Evolutionary conservation across 2,888 invertebrate genomes (phyloP), one percentile per base, ranked within the genome.

Genomic region (Apodemia duryi): DNA sequence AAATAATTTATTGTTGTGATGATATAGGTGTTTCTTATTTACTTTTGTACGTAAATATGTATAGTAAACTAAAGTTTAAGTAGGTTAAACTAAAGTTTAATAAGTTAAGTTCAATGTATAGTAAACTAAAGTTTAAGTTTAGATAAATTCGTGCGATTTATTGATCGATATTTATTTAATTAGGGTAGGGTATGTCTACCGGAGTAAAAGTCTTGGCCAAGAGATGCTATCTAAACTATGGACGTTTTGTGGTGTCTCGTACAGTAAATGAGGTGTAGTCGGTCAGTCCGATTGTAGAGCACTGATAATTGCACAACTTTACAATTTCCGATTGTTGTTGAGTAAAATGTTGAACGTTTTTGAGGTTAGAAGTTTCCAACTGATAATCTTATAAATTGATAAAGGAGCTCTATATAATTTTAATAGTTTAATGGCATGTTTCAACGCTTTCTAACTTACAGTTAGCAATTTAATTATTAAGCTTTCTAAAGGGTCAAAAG

Each of bases 201-300:
- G n/a, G 21, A 29, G 35, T 54, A n/a, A 38, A 61, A 35, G 28
- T 11, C 32, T 41, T 13, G 21, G 6, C 21, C n/a, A 60, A 62
- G 38, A 64, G 86, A 85, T 85, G 76, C 71, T 80, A 85, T 87
- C 88, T 75, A 74, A 80, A 77, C 77, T 79, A 79, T 82, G 81
- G 79, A 78, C 77, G 73, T 74, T 74, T 73, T 76, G 46, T 46
- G 79, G 81, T 79, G 78, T 81, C 81, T 78, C 77, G 80, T 76
- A 73, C 77, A 74, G 76, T 78, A 80, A 82, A 83, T 79, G 84
- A 83, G 83, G 80, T 83, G 82, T 79, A 76, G 80, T 80, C 73
- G 78, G 80, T 79, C 74, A 75, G 75, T 77, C 75, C 79, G 85
- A 86, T 87, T 82, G 77, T 76, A 80, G 77, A 77, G 75, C 74